These are phyloP conservation scores for Lithosia quadra DNA, from an alignment of 2,888 invertebrate species.

Conservation along the genomic window DNA sequence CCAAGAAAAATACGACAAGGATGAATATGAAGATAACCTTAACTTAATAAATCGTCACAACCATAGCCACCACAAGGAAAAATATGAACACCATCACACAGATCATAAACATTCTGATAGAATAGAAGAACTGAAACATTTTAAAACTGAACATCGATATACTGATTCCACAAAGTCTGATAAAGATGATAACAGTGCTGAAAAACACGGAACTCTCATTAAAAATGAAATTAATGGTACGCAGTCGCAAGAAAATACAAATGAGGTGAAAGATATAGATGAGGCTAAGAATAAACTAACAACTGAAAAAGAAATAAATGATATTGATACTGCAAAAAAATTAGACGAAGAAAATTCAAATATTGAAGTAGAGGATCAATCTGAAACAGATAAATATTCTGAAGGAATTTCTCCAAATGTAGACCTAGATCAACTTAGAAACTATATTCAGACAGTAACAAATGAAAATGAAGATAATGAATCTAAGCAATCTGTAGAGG, in stretches of 20 bases:
- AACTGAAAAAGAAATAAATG: not conserved
- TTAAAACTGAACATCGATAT: not conserved
- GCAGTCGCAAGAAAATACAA: not conserved
- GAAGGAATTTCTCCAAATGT: not conserved
- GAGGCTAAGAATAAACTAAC: not conserved
- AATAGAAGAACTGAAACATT: not conserved
- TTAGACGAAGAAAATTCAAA: not conserved
- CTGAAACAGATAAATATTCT: not conserved
- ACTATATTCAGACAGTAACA: not conserved
- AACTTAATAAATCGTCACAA: not conserved
- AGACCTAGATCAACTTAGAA: not conserved
- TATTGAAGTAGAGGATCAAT: not conserved
- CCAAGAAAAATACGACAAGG: not conserved
- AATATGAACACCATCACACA: conserved; percentile 1
- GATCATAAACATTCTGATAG: not conserved
- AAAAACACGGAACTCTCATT: not conserved
- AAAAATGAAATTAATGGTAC: not conserved
- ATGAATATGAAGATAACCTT: not conserved
- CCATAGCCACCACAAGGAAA: conserved; percentile 2
- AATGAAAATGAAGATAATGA: not conserved
- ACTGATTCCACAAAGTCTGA: too few relatives aligned
- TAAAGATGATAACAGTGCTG: not conserved
- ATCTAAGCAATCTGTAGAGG: not conserved
- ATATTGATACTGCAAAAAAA: not conserved
- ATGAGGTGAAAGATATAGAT: not conserved